Evolutionary conservation across 2,113 vertebrate species (phyloP), one percentile per base, ranked within the genome.

Genomic region (Benitochromis conjunctus): DNA sequence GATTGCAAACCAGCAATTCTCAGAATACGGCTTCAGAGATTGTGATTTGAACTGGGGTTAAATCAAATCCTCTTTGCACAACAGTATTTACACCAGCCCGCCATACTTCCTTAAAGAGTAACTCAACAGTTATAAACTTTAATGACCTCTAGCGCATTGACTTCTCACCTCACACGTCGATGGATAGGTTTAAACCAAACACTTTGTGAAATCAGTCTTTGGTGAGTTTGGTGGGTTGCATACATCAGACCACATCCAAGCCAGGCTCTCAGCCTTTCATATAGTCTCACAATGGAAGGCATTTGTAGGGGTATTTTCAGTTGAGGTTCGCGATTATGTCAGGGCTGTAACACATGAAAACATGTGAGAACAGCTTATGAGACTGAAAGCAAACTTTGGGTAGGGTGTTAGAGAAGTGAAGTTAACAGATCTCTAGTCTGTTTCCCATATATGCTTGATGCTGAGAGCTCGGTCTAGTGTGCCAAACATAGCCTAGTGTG

Each of bases 21-120:
- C 82, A 78, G 19, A 80, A 57, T 85, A 81, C 81, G 83, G 56
- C 6, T 89, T 77, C 86, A 34, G 76, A 90, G 85, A 86, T 81
- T 83, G 74, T 66, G 82, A 88, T 88, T 57, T 81, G 55, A 84
- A 76, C 62, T 89, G 82, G 85, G 80, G 90, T 92, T 89, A 80
- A 71, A 87, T 91, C 83, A 88, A 83, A 88, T 94, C 89, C 46
- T 87, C 84, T 91, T 93, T 94, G 92, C 83, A 91, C 89, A 93
- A 89, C 88, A 92, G 78, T 87, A 55, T 80, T 89, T 36, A 82
- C 21, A 48, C 56, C 78, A 54, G 38, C 58, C 46, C 24, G 12
- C n/a, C 43, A 80, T 19, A 54, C 19, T 19, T 74, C 10, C 29
- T 82, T 34, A 80, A 48, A 69, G 46, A 89, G 79, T 56, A 55